Evolutionary conservation across 2,888 invertebrate genomes (phyloP), one percentile per base, ranked within the genome.

Genomic region (Allolobophora icterica): DNA sequence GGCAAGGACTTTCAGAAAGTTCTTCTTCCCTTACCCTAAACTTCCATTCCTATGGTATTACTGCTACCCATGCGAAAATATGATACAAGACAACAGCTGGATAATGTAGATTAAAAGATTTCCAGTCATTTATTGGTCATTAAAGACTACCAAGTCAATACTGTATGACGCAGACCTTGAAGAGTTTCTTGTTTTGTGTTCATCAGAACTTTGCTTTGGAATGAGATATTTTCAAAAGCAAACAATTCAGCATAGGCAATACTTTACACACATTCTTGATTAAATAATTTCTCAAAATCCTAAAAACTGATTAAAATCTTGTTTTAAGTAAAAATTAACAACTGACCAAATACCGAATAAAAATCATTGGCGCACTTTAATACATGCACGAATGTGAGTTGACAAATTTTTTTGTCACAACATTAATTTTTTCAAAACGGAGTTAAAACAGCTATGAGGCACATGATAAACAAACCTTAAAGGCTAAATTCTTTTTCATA

Each of bases 211-310:
- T 13, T n/a, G 6, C n/a, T n/a, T n/a, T 71, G 71, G 30, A 71
- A 71, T 71, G 71, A 71, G 71, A 71, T 11, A 71, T 11, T 71
- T 30, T 71, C 71, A 71, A 71, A 71, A 71, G 30, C 71, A 71
- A 71, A 71, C 71, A 71, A n/a, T 71, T n/a, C 71, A 71, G n/a
- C 30, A 71, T 6, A n/a, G 6, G n/a, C 71, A 71, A n/a, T 71
- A n/a, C n/a, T n/a, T 71, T 11, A 71, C 30, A 71, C n/a, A 30
- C 30, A 71, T 71, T 71, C n/a, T n/a, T 71, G 71, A 71, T 71
- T 71, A 71, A 45, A 52, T 52, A 71, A 71, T 71, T 71, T n/a
- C 71, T 71, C 71, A 71, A 30, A 71, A 71, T 71, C n/a, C 71
- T 71, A 71, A n/a, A 11, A 71, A 71, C 71, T 71, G 13, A 71